phyloP scores from a whole-genome alignment of 2,797 vertebrate species.

The Podarcis lilfordi region DNA sequence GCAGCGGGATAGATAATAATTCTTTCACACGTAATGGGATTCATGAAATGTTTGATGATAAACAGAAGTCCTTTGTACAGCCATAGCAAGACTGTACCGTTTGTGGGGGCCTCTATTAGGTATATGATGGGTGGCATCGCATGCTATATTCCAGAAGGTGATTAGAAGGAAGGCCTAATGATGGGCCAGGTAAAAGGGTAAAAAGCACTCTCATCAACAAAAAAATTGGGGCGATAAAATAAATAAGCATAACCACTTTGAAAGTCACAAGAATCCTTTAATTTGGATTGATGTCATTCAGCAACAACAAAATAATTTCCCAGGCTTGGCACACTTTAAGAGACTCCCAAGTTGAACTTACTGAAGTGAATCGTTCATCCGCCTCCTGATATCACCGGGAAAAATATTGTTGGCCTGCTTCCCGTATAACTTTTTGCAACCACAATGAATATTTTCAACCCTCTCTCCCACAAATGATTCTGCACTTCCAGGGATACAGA shows the following conservation, averaged over 20 bases:
- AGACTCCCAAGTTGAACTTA: conserved; percentile 36
- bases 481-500: background rate
- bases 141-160: conserved; percentile 27
- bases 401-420: background rate
- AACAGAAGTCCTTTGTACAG: conserved; percentile 74
- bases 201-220: conserved; percentile 38
- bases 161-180: conserved; percentile 28
- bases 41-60: conserved; percentile 82
- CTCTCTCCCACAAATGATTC: background rate
- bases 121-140: background rate
- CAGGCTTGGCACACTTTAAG: conserved; percentile 43
- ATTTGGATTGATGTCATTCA: conserved; percentile 59
- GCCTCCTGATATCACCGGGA: conserved; percentile 22
- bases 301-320: conserved; percentile 58
- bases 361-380: conserved; percentile 47
- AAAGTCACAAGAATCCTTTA: conserved; percentile 50
- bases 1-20: conserved; percentile 80
- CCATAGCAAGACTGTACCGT: conserved; percentile 56
- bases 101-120: conserved; percentile 44
- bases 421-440: background rate
- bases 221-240: conserved; percentile 57
- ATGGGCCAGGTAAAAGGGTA: conserved; percentile 37
- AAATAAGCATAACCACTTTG: conserved; percentile 51
- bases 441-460: background rate
- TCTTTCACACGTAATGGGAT: conserved; percentile 77